phyloP scores from a whole-genome alignment of 1,140 invertebrate genomes.

The Scaptomyza hsui region DNA sequence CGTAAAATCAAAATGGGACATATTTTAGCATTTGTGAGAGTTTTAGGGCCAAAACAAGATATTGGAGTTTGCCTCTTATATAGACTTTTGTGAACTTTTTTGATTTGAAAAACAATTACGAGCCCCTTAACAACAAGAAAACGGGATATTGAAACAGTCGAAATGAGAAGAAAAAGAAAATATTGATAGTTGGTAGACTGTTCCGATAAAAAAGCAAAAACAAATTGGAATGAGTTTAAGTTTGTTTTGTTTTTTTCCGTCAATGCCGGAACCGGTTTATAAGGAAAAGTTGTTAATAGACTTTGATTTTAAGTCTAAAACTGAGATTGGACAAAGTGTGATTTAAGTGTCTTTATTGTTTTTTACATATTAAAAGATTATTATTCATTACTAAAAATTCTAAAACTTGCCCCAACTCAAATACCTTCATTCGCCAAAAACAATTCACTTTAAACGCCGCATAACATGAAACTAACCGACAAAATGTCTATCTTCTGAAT shows the following conservation, averaged over 20 bases:
- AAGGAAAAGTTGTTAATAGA: not conserved
- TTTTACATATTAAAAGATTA: too few relatives aligned
- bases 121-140: constrained; percentile 34
- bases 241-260: not conserved
- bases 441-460: not conserved
- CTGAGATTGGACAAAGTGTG: not conserved
- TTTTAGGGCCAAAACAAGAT: constrained; percentile 17
- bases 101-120: constrained; percentile 51
- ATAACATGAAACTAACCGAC: constrained; percentile 12
- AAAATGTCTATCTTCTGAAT: constrained; percentile 11
- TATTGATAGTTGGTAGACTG: constrained; percentile 17
- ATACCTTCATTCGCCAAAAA: too few relatives aligned
- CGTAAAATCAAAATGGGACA: constrained; percentile 62
- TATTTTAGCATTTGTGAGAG: constrained; percentile 59
- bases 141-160: constrained; percentile 8
- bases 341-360: too few relatives aligned
- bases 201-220: constrained; percentile 31
- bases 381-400: too few relatives aligned
- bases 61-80: constrained; percentile 38
- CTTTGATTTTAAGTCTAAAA: constrained; percentile 2
- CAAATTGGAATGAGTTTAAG: constrained; percentile 1
- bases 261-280: constrained; percentile 1
- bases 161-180: constrained; percentile 10
- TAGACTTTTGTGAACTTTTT: constrained; percentile 37
- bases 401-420: not conserved